phyloP scores from a whole-genome alignment of 2,113 vertebrate species.

The Xenopus laevis region DNA sequence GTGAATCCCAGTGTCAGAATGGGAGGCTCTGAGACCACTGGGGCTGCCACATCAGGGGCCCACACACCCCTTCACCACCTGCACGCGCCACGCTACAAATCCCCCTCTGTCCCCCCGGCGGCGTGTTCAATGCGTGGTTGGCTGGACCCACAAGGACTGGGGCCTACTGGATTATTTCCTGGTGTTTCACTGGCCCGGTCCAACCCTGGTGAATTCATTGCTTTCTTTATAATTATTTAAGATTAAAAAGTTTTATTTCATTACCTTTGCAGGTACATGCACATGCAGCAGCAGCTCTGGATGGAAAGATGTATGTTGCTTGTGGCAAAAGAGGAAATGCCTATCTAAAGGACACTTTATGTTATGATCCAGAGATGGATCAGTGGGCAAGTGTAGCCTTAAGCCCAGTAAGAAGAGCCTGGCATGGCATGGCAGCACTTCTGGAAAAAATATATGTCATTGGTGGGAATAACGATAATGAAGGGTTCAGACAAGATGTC shows the following conservation, averaged over 20 bases:
- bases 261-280: constrained; percentile 79
- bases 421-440: constrained; percentile 85
- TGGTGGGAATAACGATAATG: constrained; percentile 88
- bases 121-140: no score
- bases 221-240: neutral
- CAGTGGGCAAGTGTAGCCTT: constrained; percentile 74
- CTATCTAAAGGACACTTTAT: constrained; percentile 84
- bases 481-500: constrained; percentile 81
- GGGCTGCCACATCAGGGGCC: no score
- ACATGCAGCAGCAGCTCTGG: constrained; percentile 78
- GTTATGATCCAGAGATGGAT: constrained; percentile 77
- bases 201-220: neutral
- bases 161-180: no score
- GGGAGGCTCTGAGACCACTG: no score
- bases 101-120: no score
- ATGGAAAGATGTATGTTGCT: constrained; percentile 85
- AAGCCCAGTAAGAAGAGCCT: constrained; percentile 82
- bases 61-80: no score
- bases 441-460: constrained; percentile 81
- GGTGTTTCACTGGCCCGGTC: no score
- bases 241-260: neutral
- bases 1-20: no score
- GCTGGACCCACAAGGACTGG: no score
- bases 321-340: constrained; percentile 81
- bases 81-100: no score